A percentile compares a stretch with the other conserved stretches of the same genome.
phyloP scores from a whole-genome alignment of 2,888 invertebrate genomes.

The Eilema sororculum region DNA sequence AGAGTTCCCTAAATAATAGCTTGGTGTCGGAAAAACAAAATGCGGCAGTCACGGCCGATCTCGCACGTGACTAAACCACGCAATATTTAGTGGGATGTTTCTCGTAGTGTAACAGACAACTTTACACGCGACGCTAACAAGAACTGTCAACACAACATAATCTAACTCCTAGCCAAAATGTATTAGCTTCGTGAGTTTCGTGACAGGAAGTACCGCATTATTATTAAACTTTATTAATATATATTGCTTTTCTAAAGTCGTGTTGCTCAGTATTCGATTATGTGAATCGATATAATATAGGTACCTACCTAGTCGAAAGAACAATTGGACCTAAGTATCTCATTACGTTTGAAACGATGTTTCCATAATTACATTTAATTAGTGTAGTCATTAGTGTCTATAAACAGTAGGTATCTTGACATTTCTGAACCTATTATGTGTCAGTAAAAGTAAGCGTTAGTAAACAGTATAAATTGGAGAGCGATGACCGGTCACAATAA shows the following conservation, averaged over 20 bases:
- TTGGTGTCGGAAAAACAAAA: conserved; percentile 49
- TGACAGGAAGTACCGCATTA: not conserved
- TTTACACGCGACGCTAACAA: conserved; percentile 17
- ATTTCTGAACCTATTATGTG: not conserved
- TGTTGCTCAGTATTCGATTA: not conserved
- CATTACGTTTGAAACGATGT: not conserved
- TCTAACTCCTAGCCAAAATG: conserved; percentile 7
- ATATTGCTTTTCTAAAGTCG: not conserved
- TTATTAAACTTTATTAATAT: not conserved
- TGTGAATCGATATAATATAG: not conserved
- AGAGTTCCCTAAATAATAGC: conserved; percentile 39
- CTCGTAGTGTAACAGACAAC: conserved; percentile 23
- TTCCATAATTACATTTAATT: not conserved
- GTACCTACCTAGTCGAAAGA: not conserved
- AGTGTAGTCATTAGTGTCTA: no score
- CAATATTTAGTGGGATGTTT: conserved; percentile 48
- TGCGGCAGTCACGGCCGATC: conserved; percentile 54
- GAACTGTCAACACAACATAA: conserved; percentile 14
- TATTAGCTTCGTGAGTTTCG: conserved; percentile 2
- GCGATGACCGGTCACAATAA: no score
- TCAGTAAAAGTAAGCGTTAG: no score
- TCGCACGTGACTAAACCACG: conserved; percentile 60
- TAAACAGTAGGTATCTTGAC: not conserved
- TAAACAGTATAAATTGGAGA: no score
- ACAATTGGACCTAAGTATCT: not conserved